Percentiles rank a stretch among this genome's conserved stretches.
Conservation (phyloP, 2,888 invertebrate genomes). For the Amorpha juglandis region DNA sequence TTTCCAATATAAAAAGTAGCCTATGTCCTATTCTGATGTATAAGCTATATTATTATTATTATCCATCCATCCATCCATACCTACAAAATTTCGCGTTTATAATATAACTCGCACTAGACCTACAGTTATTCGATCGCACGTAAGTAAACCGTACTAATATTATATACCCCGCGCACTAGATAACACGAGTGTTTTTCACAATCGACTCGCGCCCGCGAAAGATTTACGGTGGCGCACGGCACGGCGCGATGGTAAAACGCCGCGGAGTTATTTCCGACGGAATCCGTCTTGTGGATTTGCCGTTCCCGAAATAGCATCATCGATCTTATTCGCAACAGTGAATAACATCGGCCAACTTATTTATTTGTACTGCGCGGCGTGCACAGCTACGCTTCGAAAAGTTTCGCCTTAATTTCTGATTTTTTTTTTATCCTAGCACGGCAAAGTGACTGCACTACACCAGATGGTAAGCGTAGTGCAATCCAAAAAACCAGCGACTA, state of each 20-base stretch:
- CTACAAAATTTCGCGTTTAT: too few relatives aligned
- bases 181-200: conserved; percentile 69
- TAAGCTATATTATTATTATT: too few relatives aligned
- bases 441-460: too few relatives aligned
- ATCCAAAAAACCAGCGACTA: too few relatives aligned
- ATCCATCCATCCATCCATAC: too few relatives aligned
- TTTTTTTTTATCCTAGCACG: too few relatives aligned
- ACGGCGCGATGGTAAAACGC: conserved; percentile 66
- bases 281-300: conserved; percentile 78
- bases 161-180: conserved; percentile 48
- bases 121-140: conserved; percentile 45
- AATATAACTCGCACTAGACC: too few relatives aligned
- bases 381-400: too few relatives aligned
- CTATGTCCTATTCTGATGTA: too few relatives aligned
- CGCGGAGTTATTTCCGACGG: conserved; percentile 77
- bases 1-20: too few relatives aligned
- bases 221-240: conserved; percentile 67
- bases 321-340: conserved; percentile 73
- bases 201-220: conserved; percentile 70
- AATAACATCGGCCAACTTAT: conserved; percentile 65
- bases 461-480: too few relatives aligned
- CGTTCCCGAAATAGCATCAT: conserved; percentile 78
- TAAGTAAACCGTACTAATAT: conserved; percentile 53
- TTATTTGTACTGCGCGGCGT: conserved; percentile 67
- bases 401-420: conserved; percentile 54